Conservation (phyloP, 2,888 invertebrate species). For the Aethes cnicana region DNA sequence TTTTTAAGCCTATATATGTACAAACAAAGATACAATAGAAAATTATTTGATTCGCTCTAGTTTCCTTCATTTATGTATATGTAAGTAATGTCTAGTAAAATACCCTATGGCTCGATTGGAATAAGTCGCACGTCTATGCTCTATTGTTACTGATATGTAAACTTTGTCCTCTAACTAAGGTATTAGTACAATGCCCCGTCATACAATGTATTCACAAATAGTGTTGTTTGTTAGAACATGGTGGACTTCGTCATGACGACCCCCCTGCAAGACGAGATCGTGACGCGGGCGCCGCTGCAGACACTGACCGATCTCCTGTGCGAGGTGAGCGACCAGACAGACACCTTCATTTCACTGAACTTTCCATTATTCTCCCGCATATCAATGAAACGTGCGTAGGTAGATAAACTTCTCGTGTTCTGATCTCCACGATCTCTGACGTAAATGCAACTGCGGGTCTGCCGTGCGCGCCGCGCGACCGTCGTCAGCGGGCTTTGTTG, state of each 20-base stretch:
- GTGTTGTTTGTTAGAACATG: constrained; percentile 82
- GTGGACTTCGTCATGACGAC: constrained; percentile 89
- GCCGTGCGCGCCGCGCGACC: constrained; percentile 19
- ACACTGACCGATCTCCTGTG: constrained; percentile 87
- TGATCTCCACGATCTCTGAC: constrained; percentile 25
- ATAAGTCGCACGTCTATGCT: too few species aligned
- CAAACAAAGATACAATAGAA: too few species aligned
- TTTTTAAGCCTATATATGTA: too few species aligned
- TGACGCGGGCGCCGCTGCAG: constrained; percentile 87
- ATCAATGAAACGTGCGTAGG: constrained; percentile 20
- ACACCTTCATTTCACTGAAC: constrained; percentile 8
- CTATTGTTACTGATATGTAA: constrained; percentile 17
- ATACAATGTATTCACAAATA: too few species aligned
- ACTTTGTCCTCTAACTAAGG: too few species aligned
- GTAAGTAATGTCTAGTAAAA: too few species aligned
- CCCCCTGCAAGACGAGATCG: constrained; percentile 89
- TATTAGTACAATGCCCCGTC: too few species aligned
- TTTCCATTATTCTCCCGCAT: constrained; percentile 13
- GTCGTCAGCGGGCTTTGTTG: constrained; percentile 21
- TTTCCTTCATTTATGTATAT: too few species aligned
- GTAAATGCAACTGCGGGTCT: constrained; percentile 25
- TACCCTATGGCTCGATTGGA: too few species aligned
- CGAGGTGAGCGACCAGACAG: constrained; percentile 61
- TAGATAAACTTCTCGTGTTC: constrained; percentile 19
- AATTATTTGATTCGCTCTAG: too few species aligned